phyloP scores from a whole-genome alignment of 1,140 invertebrate genomes.

The Papilio machaon region DNA sequence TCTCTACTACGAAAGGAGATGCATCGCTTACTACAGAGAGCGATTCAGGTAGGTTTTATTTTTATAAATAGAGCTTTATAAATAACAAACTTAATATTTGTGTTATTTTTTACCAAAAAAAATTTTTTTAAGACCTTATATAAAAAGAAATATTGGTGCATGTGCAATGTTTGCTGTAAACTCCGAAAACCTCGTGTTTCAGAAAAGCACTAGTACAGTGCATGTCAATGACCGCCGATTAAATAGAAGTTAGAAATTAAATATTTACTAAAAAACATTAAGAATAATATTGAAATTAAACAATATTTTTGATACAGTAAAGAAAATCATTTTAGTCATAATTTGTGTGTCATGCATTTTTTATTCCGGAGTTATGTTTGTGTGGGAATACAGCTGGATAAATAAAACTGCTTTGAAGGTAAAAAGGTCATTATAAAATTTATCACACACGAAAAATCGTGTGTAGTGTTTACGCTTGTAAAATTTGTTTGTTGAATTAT shows the following conservation, averaged over 20 bases:
- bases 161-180: background rate
- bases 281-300: background rate
- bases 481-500: background rate
- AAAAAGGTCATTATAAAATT: slow-evolving; percentile 18
- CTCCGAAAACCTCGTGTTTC: background rate
- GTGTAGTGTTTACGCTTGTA: background rate
- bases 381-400: slow-evolving; percentile 5
- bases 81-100: background rate
- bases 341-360: slow-evolving; percentile 7
- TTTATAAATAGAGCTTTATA: slow-evolving; percentile 25
- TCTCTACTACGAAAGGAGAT: slow-evolving; percentile 67
- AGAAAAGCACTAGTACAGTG: background rate
- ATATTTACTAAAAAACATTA: background rate
- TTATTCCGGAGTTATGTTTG: background rate
- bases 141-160: background rate
- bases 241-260: background rate
- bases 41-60: slow-evolving; percentile 63
- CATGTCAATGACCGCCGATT: background rate
- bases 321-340: background rate
- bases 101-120: background rate
- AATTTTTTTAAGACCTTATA: background rate
- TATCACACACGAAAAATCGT: background rate
- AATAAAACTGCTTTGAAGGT: slow-evolving; percentile 2
- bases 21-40: slow-evolving; percentile 64
- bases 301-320: background rate